Base-by-base conservation (phyloP, 2,113 vertebrate species). In the Percina caprodes region DNA sequence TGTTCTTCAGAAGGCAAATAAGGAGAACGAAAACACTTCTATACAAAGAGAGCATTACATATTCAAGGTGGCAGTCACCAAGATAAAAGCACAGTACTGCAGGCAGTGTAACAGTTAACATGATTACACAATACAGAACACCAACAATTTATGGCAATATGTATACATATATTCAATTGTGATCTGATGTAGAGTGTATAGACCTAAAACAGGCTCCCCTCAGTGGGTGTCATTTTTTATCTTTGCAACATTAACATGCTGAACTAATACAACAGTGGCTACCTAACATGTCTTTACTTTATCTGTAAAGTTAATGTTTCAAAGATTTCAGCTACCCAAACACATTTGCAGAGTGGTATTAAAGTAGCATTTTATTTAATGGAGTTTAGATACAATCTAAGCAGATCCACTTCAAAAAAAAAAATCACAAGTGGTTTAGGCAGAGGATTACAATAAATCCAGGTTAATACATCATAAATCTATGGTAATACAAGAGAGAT, bases 1-100 rank as follows among this genome's bases (percentile, higher is more conserved):
- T 73, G 72, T 76, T 90, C 75, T 23, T 39, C 68, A 78, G 79
- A 70, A 83, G 76, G 80, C 66, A 86, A 78, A 82, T 71, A 83
- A 79, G 80, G 72, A 84, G 80, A 80, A 14, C n/a, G 74, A 52
- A 76, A 73, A 75, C 52, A 67, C 45, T 79, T 71, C n/a, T 6
- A 63, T 73, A 88, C 77, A 81, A 85, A 82, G 65, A 61, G 51
- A 72, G 74, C 7, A 21, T 76, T 52, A 33, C n/a, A 51, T 82
- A 56, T 80, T 84, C 69, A 66, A 72, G 61, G 80, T 77, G 80
- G 77, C 89, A 84, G 80, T 33, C 46, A 42, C 46, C 56, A 46
- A 24, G 56, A 77, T 72, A 69, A 74, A 74, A 74, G 63, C 23
- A 35, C 48, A 62, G 30, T 1, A 69, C 84, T 69, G 70, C 54